Percentiles rank a stretch among this genome's conserved stretches.
These are phyloP conservation scores for Lasioglossum pauxillum DNA, from an alignment of 2,888 invertebrate species.

Conservation along the genomic window DNA sequence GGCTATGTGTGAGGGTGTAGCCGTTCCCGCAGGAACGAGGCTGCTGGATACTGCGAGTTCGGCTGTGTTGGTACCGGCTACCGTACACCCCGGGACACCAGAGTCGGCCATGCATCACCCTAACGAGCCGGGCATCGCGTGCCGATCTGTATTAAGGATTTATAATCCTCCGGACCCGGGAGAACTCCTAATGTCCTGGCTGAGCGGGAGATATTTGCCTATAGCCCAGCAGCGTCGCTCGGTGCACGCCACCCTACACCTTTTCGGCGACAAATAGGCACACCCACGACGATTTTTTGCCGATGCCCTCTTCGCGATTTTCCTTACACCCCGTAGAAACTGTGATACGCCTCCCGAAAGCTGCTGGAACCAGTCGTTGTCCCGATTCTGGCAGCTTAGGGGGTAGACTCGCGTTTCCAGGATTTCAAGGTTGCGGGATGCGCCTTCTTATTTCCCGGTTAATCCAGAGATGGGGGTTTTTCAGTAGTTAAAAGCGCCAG, in stretches of 20 bases:
- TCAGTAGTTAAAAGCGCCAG: too few relatives aligned
- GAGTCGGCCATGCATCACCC: constrained; percentile 82
- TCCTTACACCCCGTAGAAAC: background rate
- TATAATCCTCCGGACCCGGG: constrained; percentile 80
- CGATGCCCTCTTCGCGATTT: constrained; percentile 1
- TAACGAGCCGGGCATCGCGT: constrained; percentile 84
- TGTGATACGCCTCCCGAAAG: background rate
- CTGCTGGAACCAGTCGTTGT: background rate
- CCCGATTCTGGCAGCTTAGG: background rate
- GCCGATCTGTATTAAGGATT: constrained; percentile 84
- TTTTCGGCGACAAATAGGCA: constrained; percentile 53
- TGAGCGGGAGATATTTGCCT: constrained; percentile 72
- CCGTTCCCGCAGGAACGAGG: constrained; percentile 73
- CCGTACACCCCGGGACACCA: constrained; percentile 83
- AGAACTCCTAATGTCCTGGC: constrained; percentile 77
- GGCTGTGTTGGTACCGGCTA: constrained; percentile 79
- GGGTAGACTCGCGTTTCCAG: too few relatives aligned
- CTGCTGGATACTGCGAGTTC: constrained; percentile 49
- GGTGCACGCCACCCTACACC: constrained; percentile 31
- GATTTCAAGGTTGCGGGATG: too few relatives aligned
- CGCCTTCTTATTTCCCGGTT: too few relatives aligned
- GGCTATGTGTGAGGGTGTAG: constrained; percentile 74
- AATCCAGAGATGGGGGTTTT: too few relatives aligned
- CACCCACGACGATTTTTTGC: constrained; percentile 69
- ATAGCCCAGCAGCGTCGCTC: constrained; percentile 56